A percentile compares a stretch with the other conserved stretches of the same genome.
phyloP scores from a whole-genome alignment of 2,888 invertebrate genomes.

The Drosophila koepferae region DNA sequence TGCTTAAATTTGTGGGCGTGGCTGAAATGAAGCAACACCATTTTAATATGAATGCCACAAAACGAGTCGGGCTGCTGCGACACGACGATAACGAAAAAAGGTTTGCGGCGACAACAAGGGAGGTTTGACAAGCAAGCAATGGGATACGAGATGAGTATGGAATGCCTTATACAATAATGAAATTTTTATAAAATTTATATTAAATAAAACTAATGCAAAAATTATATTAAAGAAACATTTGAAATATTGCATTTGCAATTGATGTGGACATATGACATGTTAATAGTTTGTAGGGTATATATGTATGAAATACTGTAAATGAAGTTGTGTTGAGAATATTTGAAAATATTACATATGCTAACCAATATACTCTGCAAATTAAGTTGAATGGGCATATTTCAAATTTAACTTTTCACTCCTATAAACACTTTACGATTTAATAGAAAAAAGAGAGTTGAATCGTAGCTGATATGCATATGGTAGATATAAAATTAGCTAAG shows the following conservation, averaged over 20 bases:
- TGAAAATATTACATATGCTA: no score
- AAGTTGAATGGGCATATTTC: no score
- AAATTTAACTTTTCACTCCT: no score
- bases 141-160: background rate
- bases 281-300: background rate
- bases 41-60: slow-evolving; percentile 49
- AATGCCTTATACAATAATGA: background rate
- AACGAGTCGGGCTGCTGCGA: slow-evolving; percentile 23
- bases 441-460: no score
- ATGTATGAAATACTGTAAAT: no score
- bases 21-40: slow-evolving; percentile 66
- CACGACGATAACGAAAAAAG: slow-evolving; percentile 21
- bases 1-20: slow-evolving; percentile 75
- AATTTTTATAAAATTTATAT: background rate
- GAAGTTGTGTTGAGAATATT: no score
- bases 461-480: no score
- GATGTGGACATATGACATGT: background rate
- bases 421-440: no score
- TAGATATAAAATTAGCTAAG: no score
- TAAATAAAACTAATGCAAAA: background rate
- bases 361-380: no score
- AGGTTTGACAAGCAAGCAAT: background rate
- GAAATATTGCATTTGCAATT: background rate
- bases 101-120: slow-evolving; percentile 3
- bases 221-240: background rate